Base-by-base conservation (phyloP, 2,797 vertebrate species). In the Sandelia bainsii region DNA sequence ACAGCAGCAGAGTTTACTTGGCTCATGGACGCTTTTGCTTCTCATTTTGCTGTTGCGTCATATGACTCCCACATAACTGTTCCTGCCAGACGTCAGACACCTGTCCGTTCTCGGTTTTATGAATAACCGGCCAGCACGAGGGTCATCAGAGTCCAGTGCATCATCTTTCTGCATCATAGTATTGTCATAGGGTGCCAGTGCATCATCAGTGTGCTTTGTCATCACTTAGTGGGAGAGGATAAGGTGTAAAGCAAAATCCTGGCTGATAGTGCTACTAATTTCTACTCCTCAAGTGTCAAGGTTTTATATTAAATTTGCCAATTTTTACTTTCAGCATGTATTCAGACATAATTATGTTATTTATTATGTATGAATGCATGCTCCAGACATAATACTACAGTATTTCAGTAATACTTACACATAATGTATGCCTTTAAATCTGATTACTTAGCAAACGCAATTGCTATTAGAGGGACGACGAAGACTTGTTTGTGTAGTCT, bases 61-160 rank as follows among this genome's bases (percentile, higher is more conserved):
- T 23, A 71, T 32, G 44, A 72, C 67, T 69, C 70, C 74, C 7
- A 58, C 76, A 20, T 22, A 58, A 40, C 54, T 53, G 49, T 57
- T 77, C 66, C 75, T 59, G 69, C 71, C 78, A 80, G 39, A 74
- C 29, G 62, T 79, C 81, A 82, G 48, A 72, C 73, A 82, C 69
- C 81, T 84, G 73, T 81, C 60, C 17, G 0, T 44, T 67, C 58
- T 63, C 37, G 3, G 67, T 8, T 48, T 57, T 53, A 75, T 76
- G 78, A 86, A 60, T 67, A 82, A 72, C 4, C 2, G 0, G 44
- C 57, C 68, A 62, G 66, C 65, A 54, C 69, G 64, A 52, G 51
- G 70, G 69, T 82, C 69, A 53, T 14, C 12, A 1, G 69, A 73
- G 69, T 65, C 39, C 1, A 14, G 19, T 62, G 77, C 66, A 75